Conservation (phyloP, 2,888 invertebrate species). For the Drosophila colorata region DNA sequence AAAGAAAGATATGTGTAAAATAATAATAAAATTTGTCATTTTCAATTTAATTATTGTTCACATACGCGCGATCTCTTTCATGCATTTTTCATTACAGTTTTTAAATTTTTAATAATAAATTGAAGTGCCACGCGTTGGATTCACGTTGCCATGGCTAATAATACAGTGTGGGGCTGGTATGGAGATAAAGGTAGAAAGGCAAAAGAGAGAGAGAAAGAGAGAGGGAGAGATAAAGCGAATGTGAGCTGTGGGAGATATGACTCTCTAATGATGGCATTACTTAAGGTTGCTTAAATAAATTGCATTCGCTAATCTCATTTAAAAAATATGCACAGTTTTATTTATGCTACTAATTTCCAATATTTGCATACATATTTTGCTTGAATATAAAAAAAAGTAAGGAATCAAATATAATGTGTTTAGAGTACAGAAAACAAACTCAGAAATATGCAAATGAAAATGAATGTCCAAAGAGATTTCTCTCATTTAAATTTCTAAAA, state of each 20-base stretch:
- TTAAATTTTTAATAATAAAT: slow-evolving; percentile 55
- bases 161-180: neutral
- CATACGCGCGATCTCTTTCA: slow-evolving; percentile 36
- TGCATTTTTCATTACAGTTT: slow-evolving; percentile 58
- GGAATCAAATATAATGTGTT: no score
- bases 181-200: neutral
- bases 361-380: no score
- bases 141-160: slow-evolving; percentile 51
- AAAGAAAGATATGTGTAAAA: slow-evolving; percentile 6
- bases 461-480: no score
- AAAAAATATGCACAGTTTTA: no score
- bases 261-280: neutral
- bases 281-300: neutral
- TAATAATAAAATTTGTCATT: slow-evolving; percentile 49
- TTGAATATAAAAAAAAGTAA: no score
- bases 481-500: no score
- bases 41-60: slow-evolving; percentile 65
- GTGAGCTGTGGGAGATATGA: no score
- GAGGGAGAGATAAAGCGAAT: neutral
- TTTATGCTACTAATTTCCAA: no score
- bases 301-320: no score
- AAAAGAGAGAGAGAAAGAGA: no score
- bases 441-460: no score
- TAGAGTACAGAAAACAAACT: no score
- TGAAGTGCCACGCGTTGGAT: slow-evolving; percentile 30